Evolutionary conservation across 2,113 vertebrate genomes (phyloP).

Genomic region (Illadopsis cleaveri): DNA sequence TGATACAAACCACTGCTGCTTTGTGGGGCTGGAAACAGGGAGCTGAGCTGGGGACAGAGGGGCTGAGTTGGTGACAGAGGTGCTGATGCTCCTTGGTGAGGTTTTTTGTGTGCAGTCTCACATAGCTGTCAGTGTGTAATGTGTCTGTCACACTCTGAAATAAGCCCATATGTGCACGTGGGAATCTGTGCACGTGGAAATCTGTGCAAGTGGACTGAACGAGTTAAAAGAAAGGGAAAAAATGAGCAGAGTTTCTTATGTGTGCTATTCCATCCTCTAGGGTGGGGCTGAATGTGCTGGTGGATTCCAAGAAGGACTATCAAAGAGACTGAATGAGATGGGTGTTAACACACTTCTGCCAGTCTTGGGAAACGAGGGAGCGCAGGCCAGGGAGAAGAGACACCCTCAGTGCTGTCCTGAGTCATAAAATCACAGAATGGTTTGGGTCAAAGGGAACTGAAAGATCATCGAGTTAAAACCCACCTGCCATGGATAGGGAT

Average conservation of each 20-base stretch:
- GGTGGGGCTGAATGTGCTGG: not conserved
- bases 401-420: not conserved
- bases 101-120: not conserved
- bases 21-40: not conserved
- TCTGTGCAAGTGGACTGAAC: not conserved
- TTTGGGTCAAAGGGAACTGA: not conserved
- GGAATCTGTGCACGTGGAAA: not conserved
- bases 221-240: not conserved
- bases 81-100: not conserved
- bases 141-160: not conserved
- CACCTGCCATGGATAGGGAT: not conserved
- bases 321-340: not conserved
- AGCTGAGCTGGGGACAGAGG: not conserved
- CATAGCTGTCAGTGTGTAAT: fast-evolving
- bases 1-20: not conserved
- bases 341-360: not conserved
- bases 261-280: not conserved
- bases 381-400: not conserved
- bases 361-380: not conserved
- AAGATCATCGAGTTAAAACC: not conserved
- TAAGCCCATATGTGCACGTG: fast-evolving
- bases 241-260: not conserved
- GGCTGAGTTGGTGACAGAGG: not conserved
- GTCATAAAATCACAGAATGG: not conserved
- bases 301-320: not conserved